Base-by-base conservation (phyloP, 30 jellyfish, hydroid and myxozoan genomes). In the Chironex yamaguchii region DNA sequence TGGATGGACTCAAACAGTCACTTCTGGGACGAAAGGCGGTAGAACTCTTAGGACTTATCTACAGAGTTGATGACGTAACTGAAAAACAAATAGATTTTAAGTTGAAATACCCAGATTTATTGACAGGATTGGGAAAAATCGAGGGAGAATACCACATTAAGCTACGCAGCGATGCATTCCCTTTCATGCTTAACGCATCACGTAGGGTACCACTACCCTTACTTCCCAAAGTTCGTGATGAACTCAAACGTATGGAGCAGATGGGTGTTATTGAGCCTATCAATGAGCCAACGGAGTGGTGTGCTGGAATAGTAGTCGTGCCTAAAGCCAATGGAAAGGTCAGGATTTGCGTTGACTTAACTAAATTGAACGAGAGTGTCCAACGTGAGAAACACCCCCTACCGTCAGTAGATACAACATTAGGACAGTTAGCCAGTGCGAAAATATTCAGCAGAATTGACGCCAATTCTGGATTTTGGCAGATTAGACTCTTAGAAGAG, bases 381-480 rank as follows among this genome's bases (percentile, higher is more conserved):
- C 71, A 88, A 70, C 85, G 96, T 3, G 93, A 88, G 42, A 11
- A 35, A 52, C 76, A 76, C 84, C 96, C 73, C n/a, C 77, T 75
- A 25, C 85, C 67, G 29, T 49, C 84, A 34, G 88, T 65, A 20
- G 88, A 62, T 11, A 49, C 36, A 21, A 66, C 79, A 27, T 22
- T 65, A 27, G 88, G 68, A 6, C 28, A 66, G 23, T 0, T 80
- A 0, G 89, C 52, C 2, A 25, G 52, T 36, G 92, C 81, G 14
- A 62, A 36, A 25, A 28, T 75, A 1, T 72, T 87, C 54, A 50
- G 87, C 17, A 87, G 67, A 27, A 80, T 87, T 1, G 96, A 87
- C 28, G 96, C 92, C 20, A 87, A 77, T 58, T 27, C 76, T 17
- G 96, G 95, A 20, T 87, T 72, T 65, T 87, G 96, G 96, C 96